phyloP scores from a whole-genome alignment of 2,888 invertebrate species.

The Thumatha senex region DNA sequence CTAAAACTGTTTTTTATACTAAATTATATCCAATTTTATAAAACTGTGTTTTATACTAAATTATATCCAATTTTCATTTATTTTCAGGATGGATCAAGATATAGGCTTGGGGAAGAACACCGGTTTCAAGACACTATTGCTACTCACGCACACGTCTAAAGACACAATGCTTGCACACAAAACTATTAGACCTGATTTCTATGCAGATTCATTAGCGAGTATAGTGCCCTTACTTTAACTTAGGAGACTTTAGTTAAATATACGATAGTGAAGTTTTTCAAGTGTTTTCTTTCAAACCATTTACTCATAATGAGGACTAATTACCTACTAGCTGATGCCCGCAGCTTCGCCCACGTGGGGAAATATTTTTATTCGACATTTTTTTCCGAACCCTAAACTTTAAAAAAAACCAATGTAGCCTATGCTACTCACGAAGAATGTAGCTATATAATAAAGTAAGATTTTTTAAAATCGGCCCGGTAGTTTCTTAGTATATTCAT shows the following conservation, averaged over 20 bases:
- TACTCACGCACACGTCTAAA: conserved; percentile 79
- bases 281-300: background rate
- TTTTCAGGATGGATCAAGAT: conserved; percentile 88
- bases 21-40: too few species aligned
- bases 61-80: background rate
- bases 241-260: background rate
- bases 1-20: too few species aligned
- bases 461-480: too few species aligned
- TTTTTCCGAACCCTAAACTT: background rate
- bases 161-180: conserved; percentile 79
- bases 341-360: too few species aligned
- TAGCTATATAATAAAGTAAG: too few species aligned
- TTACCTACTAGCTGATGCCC: too few species aligned
- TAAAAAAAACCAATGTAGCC: too few species aligned
- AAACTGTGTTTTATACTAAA: too few species aligned
- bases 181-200: conserved; percentile 73
- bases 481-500: too few species aligned
- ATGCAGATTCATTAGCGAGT: conserved; percentile 60
- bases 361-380: too few species aligned
- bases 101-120: conserved; percentile 87
- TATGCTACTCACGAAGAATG: too few species aligned
- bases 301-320: background rate
- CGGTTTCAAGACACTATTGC: conserved; percentile 89
- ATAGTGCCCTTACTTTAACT: conserved; percentile 45
- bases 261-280: background rate